These are phyloP conservation scores for Lasius platythorax DNA, from an alignment of 2,888 invertebrate species.

Conservation along the genomic window DNA sequence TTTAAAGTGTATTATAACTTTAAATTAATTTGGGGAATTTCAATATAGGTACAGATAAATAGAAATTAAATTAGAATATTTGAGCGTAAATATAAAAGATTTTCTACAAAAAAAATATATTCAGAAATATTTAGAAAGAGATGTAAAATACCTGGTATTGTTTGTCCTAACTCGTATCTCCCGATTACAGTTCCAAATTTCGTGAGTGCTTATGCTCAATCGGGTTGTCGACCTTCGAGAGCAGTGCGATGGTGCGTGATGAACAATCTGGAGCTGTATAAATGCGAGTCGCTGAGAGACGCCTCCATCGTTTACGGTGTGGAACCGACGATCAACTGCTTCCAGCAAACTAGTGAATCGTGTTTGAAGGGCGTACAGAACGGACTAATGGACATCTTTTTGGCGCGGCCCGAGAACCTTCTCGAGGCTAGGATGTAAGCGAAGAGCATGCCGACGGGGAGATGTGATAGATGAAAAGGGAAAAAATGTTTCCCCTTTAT, in stretches of 20 bases:
- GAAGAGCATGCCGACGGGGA: conserved; percentile 24
- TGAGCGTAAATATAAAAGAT: not conserved
- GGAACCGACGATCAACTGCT: conserved; percentile 93
- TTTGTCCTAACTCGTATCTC: not conserved
- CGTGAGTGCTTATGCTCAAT: conserved; percentile 80
- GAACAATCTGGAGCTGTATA: conserved; percentile 90
- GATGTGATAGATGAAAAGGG: not conserved
- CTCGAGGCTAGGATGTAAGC: conserved; percentile 90
- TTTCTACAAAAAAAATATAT: not conserved
- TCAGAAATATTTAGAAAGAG: not conserved
- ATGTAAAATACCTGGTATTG: not conserved
- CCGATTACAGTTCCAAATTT: conserved; percentile 81
- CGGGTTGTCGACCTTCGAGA: conserved; percentile 81
- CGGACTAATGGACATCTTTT: conserved; percentile 91
- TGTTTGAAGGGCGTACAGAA: conserved; percentile 90
- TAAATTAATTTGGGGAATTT: not conserved
- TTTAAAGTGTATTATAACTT: not conserved
- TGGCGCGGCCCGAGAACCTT: conserved; percentile 91
- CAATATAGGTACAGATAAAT: not conserved
- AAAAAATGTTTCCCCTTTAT: not conserved
- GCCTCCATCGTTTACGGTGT: conserved; percentile 92
- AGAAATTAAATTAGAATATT: not conserved
- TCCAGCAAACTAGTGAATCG: conserved; percentile 88
- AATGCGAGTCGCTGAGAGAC: conserved; percentile 93
- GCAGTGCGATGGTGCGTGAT: conserved; percentile 88